Percentiles rank a stretch among this genome's conserved stretches.
These are phyloP conservation scores for Lagorchestes hirsutus DNA, from an alignment of 2,797 vertebrate genomes.

Conservation along the genomic window DNA sequence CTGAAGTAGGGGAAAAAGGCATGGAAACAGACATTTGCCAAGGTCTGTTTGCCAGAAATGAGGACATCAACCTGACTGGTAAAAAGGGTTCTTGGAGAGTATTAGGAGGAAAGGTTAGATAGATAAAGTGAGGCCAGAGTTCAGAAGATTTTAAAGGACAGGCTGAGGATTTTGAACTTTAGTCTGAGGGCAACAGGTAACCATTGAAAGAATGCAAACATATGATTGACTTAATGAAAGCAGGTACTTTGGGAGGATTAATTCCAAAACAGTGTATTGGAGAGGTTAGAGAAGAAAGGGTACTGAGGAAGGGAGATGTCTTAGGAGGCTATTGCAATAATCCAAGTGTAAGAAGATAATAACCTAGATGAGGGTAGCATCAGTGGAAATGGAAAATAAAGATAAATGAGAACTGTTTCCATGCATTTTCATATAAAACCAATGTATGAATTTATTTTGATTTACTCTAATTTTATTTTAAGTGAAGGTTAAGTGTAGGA, in stretches of 20 bases:
- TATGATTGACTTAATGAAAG: background rate
- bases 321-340: background rate
- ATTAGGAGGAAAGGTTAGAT: conserved; percentile 3
- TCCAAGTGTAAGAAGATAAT: background rate
- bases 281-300: too few relatives aligned
- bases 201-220: background rate
- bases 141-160: conserved; percentile 26
- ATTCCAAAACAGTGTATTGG: background rate
- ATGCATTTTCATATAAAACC: background rate
- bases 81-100: background rate
- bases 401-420: background rate
- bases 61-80: conserved; percentile 19
- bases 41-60: background rate
- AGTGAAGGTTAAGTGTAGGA: background rate
- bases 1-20: background rate
- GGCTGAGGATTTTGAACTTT: conserved; percentile 22
- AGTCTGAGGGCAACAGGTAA: background rate
- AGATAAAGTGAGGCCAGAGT: background rate
- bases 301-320: background rate
- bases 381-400: background rate
- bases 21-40: background rate
- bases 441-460: background rate
- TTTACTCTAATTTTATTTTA: background rate
- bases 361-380: background rate
- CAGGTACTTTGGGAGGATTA: background rate